Evolutionary conservation across 2,888 invertebrate genomes (phyloP).

Genomic region (Masnerella sp.): DNA sequence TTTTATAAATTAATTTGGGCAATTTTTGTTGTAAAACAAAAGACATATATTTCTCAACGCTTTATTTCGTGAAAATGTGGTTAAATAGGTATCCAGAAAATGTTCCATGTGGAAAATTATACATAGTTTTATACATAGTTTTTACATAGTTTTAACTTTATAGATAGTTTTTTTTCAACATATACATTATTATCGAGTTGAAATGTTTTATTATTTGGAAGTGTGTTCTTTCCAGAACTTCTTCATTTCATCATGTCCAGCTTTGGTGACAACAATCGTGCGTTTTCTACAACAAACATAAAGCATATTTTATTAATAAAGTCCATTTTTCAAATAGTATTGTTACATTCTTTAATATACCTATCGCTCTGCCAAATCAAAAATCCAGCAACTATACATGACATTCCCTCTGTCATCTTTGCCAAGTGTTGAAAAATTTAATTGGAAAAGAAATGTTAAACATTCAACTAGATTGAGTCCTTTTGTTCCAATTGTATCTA

Average conservation of each 20-base stretch:
- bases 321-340: background rate
- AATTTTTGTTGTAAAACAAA: too few relatives aligned
- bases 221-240: conserved; percentile 96
- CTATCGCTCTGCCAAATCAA: conserved; percentile 94
- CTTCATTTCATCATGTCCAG: conserved; percentile 97
- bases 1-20: too few relatives aligned
- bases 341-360: too few relatives aligned
- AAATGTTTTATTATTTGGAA: conserved; percentile 85
- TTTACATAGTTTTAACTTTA: too few relatives aligned
- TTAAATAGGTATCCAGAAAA: too few relatives aligned
- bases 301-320: conserved; percentile 21
- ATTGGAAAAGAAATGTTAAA: conserved; percentile 95
- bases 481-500: conserved; percentile 93
- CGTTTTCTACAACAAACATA: conserved; percentile 77
- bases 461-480: conserved; percentile 94
- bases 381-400: conserved; percentile 89
- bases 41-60: too few relatives aligned
- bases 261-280: conserved; percentile 94
- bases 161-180: too few relatives aligned
- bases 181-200: too few relatives aligned
- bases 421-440: conserved; percentile 96
- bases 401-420: conserved; percentile 98
- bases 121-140: too few relatives aligned
- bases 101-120: too few relatives aligned
- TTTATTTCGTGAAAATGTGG: too few relatives aligned